phyloP scores from a whole-genome alignment of 1,140 invertebrate genomes.

The Papilio glaucus region DNA sequence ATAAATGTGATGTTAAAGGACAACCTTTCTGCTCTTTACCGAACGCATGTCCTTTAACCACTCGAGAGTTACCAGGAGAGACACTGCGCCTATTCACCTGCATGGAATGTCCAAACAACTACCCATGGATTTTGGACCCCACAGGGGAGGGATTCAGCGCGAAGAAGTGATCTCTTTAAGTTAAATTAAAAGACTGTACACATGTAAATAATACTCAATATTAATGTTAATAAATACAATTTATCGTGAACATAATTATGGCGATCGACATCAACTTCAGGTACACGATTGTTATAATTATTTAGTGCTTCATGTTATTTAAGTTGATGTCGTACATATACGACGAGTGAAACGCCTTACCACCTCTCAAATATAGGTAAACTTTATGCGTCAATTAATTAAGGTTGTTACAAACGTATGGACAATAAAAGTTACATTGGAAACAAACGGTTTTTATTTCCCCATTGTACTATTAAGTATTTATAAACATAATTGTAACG shows the following conservation, averaged over 20 bases:
- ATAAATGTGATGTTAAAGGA: constrained; percentile 97
- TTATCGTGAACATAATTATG: constrained; percentile 58
- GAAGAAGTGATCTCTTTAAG: constrained; percentile 86
- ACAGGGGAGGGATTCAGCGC: constrained; percentile 96
- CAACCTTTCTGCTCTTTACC: constrained; percentile 96
- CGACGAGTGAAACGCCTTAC: constrained; percentile 29
- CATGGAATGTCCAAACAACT: constrained; percentile 97
- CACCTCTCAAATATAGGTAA: constrained; percentile 55
- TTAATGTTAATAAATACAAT: constrained; percentile 74
- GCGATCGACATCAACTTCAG: constrained; percentile 50
- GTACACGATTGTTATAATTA: constrained; percentile 35
- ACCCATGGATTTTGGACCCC: constrained; percentile 97
- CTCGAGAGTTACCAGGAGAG: constrained; percentile 95
- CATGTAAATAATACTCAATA: constrained; percentile 84
- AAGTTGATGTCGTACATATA: constrained; percentile 42
- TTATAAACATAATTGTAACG: too few relatives aligned
- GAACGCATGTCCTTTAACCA: constrained; percentile 94
- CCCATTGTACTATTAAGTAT: not conserved
- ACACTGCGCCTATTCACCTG: constrained; percentile 96
- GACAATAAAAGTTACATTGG: constrained; percentile 55
- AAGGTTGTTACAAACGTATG: constrained; percentile 66
- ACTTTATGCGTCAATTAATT: constrained; percentile 66
- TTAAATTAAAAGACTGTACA: constrained; percentile 81
- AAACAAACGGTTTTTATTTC: constrained; percentile 2
- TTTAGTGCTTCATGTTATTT: constrained; percentile 36